Base-by-base conservation (phyloP, 92 coral and sea anemone genomes). In the Parazoanthus atlanticus region DNA sequence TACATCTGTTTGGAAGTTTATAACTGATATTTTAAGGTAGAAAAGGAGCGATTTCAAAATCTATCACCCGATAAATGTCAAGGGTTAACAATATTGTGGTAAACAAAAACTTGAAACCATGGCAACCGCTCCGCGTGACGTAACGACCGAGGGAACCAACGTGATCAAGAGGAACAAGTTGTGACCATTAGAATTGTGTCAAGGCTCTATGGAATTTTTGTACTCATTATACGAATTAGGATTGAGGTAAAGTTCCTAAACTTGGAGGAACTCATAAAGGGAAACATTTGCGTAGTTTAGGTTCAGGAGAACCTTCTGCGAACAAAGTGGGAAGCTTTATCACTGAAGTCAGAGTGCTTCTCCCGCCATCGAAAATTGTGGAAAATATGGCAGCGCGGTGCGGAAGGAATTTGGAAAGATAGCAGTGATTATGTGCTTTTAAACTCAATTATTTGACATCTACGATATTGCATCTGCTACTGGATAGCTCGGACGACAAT, bases 101-200 rank as follows among this genome's bases (percentile, higher is more conserved):
- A 93, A 95, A 95, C 95, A 95, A 29, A 85, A 75, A 33, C 23
- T 36, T 74, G 88, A 81, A 89, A 88, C 90, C 95, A 88, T 65
- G 90, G 86, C 88, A 80, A 95, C 95, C 90, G 38, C 79, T 82
- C 90, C 88, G 88, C 92, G 92, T 95, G 98, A 95, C 96, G 96
- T 95, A 96, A 95, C 92, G 86, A 87, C 65, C 29, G 49, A 47
- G 79, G 88, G 81, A 89, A 77, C 70, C 84, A 91, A 90, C 98
- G 93, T 91, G 94, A 92, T 90, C 93, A 40, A 26, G 40, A 71
- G 86, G 86, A 66, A 82, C 86, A 64, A 64, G 46, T 81, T 81
- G 74, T 81, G 72, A 81, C 29, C 49, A 66, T 82, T 67, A 38
- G 64, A 67, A 82, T 28, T 41, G 28, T 34, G 73, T 64, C 52